phyloP scores from a whole-genome alignment of 1,140 invertebrate genomes.

The Trigoniulus corallinus region DNA sequence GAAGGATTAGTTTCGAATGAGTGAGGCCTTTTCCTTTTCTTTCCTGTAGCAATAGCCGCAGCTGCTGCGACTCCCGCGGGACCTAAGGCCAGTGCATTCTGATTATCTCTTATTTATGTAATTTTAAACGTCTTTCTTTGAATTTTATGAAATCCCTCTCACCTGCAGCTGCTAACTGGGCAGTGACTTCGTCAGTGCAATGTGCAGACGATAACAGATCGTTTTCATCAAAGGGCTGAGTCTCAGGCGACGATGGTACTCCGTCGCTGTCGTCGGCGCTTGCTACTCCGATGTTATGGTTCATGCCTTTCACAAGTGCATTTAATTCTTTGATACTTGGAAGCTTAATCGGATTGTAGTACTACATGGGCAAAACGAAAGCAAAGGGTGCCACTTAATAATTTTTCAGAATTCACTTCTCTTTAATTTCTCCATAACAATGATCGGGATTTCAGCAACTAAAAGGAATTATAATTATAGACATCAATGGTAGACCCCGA shows the following conservation, averaged over 20 bases:
- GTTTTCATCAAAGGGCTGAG: slow-evolving; percentile 26
- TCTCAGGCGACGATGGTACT: slow-evolving; percentile 28
- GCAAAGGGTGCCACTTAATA: too few species aligned
- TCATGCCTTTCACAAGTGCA: slow-evolving; percentile 2
- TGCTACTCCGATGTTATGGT: slow-evolving; percentile 14
- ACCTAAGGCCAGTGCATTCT: slow-evolving; percentile 34
- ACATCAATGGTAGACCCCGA: too few species aligned
- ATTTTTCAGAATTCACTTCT: too few species aligned
- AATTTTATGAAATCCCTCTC: slow-evolving; percentile 13
- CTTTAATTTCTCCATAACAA: too few species aligned
- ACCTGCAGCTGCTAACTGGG: slow-evolving; percentile 87
- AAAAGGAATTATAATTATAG: too few species aligned
- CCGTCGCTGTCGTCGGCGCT: slow-evolving; percentile 19
- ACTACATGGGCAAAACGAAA: too few species aligned
- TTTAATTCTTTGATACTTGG: slow-evolving; percentile 2
- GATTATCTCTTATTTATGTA: background rate
- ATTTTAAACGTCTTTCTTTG: background rate
- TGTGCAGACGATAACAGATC: slow-evolving; percentile 26
- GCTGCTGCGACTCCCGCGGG: slow-evolving; percentile 92
- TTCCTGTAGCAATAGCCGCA: slow-evolving; percentile 87
- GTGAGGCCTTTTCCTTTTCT: slow-evolving; percentile 86
- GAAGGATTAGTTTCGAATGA: slow-evolving; percentile 97
- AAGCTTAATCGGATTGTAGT: too few species aligned
- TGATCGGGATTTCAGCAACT: too few species aligned
- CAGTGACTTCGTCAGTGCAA: slow-evolving; percentile 80